These are phyloP conservation scores for Stenolophus ochropezus DNA, from an alignment of 2,888 invertebrate species.

Conservation along the genomic window DNA sequence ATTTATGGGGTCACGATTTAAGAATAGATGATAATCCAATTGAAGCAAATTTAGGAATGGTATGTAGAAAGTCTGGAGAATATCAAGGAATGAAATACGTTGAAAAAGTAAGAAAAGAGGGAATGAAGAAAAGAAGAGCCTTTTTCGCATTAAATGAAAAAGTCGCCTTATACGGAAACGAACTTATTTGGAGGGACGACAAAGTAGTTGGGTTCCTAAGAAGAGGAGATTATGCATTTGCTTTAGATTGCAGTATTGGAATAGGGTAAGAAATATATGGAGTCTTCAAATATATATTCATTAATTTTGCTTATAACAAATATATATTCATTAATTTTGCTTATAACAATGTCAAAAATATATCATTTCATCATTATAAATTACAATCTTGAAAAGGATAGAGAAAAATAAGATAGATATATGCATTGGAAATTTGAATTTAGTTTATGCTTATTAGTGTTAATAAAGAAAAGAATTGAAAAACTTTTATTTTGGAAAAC, in stretches of 20 bases:
- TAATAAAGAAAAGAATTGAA: no score
- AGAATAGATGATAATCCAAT: slow-evolving; percentile 90
- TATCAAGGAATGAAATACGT: slow-evolving; percentile 87
- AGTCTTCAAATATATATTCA: slow-evolving; percentile 70
- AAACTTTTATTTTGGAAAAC: no score
- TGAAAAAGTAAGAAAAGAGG: slow-evolving; percentile 79
- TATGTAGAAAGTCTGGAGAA: slow-evolving; percentile 85
- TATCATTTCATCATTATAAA: no score
- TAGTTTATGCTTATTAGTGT: no score
- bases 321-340: slow-evolving; percentile 65
- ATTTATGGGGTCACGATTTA: slow-evolving; percentile 90
- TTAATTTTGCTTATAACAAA: slow-evolving; percentile 70
- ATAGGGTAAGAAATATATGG: slow-evolving; percentile 76
- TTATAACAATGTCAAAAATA: no score
- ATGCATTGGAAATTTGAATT: no score
- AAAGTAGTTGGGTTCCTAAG: slow-evolving; percentile 86
- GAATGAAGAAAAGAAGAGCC: slow-evolving; percentile 83
- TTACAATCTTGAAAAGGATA: no score
- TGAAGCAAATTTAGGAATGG: slow-evolving; percentile 87
- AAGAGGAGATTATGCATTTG: slow-evolving; percentile 86
- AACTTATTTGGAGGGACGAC: slow-evolving; percentile 88
- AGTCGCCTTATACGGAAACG: slow-evolving; percentile 89
- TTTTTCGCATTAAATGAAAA: slow-evolving; percentile 82
- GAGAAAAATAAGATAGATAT: no score
- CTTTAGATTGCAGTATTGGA: slow-evolving; percentile 77